Evolutionary conservation across 2,113 vertebrate species (phyloP).

Genomic region (Dasyprocta punctata): DNA sequence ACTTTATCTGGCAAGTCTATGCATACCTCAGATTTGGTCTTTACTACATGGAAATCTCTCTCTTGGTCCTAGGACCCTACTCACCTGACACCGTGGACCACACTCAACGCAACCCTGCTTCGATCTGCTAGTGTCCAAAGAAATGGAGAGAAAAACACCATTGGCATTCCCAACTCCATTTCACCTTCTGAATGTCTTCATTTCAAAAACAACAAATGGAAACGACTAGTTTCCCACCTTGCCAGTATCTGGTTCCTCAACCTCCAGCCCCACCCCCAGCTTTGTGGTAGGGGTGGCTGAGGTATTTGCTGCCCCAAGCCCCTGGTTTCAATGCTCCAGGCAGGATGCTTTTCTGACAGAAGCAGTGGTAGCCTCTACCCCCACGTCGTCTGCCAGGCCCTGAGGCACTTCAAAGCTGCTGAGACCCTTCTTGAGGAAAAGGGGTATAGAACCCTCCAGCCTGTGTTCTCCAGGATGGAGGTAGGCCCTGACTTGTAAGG

Average conservation of each 20-base stretch:
- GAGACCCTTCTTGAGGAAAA: neutral
- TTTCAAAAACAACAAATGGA: neutral
- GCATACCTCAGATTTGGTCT: neutral
- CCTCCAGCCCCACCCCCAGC: neutral
- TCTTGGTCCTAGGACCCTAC: neutral
- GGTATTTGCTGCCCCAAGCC: neutral
- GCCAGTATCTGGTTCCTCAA: neutral
- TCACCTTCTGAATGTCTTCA: conserved; percentile 9
- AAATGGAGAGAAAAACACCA: neutral
- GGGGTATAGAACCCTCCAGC: neutral
- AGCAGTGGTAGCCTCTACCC: neutral
- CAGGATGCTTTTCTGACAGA: neutral
- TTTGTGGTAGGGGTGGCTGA: neutral
- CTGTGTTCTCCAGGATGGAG: neutral
- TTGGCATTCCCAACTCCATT: neutral
- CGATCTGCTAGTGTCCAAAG: neutral
- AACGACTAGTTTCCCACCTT: neutral
- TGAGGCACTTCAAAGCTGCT: neutral
- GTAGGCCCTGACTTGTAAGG: neutral
- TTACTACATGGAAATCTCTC: neutral
- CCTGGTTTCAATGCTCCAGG: neutral
- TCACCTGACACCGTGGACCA: neutral
- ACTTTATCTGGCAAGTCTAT: neutral
- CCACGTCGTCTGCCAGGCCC: neutral
- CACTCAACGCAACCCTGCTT: neutral